Base-by-base conservation (phyloP, 2,888 invertebrate genomes). In the Parapristionchus giblindavisi region DNA sequence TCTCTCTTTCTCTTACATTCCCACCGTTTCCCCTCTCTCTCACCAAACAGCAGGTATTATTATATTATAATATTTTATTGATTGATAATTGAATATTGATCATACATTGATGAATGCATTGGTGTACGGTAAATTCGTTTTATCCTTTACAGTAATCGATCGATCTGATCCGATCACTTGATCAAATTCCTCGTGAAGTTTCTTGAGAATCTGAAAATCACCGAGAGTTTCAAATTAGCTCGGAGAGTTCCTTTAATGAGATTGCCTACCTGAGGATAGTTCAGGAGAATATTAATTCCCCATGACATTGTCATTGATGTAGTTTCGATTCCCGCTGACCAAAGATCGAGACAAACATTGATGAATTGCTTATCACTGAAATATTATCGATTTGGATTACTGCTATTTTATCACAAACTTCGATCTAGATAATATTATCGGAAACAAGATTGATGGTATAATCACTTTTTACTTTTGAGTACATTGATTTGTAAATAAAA, bases 261-360 rank as follows among this genome's bases (percentile, higher is more conserved):
- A 8, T 58, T 5, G 34, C 5, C 24, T 6, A 73, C 73, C 66
- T 81, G 63, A 0, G 76, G 77, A 73, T 80, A 61, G n/a, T 68
- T 34, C 32, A 79, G 54, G 8, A 80, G 77, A 58, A 80, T 77
- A 2, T 75, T 58, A n/a, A 81, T 58, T 17, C 78, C 77, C 82
- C 82, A 82, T 43, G 79, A 77, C 32, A 81, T 63, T 4, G 82
- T 81, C 36, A 76, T 77, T 1, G 82, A 75, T 5, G 81, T 81
- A 0, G 82, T 82, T 60, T 82, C 82, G 77, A 81, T 79, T 58
- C 82, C 82, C 21, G 82, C 82, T 1, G 79, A 58, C 82, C 82
- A 82, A 14, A 82, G 68, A 56, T 82, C 82, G 29, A 80, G 40
- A 21, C 63, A 68, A 29, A 75, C 60, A n/a, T 75, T 75, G 40